phyloP scores from a whole-genome alignment of 2,113 vertebrate species.

The Gallinago undulata region DNA sequence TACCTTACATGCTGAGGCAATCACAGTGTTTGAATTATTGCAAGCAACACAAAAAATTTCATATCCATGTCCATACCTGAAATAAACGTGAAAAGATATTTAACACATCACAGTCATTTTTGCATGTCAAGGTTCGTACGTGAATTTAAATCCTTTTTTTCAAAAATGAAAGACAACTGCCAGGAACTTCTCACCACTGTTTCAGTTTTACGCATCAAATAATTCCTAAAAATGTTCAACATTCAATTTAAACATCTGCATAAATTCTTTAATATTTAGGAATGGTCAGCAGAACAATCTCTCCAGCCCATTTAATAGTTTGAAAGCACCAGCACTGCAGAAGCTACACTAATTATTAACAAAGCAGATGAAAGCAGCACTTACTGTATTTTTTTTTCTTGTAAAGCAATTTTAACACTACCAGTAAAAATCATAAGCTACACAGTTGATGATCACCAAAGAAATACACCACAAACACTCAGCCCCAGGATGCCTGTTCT shows the following conservation, averaged over 20 bases:
- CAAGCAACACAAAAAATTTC: conserved; percentile 94
- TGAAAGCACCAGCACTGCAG: not conserved
- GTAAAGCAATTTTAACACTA: not conserved
- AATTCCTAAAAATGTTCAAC: not conserved
- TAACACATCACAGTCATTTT: not conserved
- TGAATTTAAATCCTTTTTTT: not conserved
- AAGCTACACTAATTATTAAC: not conserved
- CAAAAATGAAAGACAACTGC: not conserved
- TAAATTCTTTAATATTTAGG: not conserved
- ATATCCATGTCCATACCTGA: conserved; percentile 95
- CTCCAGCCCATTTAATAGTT: not conserved
- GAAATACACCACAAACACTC: not conserved
- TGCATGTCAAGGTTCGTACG: not conserved
- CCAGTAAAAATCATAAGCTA: not conserved
- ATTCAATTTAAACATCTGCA: not conserved
- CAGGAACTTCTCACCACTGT: not conserved
- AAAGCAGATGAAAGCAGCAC: not conserved
- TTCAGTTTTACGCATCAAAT: not conserved
- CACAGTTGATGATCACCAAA: not conserved
- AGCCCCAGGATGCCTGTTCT: not conserved
- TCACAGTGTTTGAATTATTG: conserved; percentile 80
- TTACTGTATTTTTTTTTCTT: not conserved
- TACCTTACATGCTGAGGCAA: conserved; percentile 98
- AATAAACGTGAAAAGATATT: conserved; percentile 28
- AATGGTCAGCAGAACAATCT: not conserved